Conservation (phyloP, 2,888 invertebrate genomes). For the Drosophila parthenogenetica region DNA sequence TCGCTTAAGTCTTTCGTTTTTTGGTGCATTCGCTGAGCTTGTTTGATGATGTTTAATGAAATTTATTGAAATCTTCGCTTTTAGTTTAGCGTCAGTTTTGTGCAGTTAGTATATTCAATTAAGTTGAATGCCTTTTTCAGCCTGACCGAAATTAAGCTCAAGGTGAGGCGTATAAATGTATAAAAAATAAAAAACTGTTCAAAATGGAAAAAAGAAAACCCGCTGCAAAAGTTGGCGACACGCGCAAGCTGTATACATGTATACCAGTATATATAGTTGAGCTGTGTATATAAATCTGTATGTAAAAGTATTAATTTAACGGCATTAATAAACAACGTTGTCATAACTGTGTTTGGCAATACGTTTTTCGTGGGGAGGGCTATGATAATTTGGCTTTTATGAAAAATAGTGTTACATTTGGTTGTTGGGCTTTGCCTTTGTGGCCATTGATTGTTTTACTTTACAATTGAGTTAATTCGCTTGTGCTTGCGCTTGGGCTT, state of each 20-base stretch:
- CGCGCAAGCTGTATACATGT: constrained; percentile 36
- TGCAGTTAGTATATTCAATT: constrained; percentile 64
- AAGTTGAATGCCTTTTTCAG: constrained; percentile 59
- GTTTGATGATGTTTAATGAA: constrained; percentile 50
- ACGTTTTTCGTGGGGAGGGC: constrained; percentile 9
- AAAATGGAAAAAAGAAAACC: constrained; percentile 54
- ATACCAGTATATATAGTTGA: not conserved
- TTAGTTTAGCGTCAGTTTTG: constrained; percentile 26
- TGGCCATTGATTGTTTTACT: constrained; percentile 35
- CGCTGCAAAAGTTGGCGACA: constrained; percentile 49
- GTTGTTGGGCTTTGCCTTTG: not conserved
- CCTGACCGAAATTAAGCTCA: constrained; percentile 80
- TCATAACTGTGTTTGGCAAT: constrained; percentile 74
- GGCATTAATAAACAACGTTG: constrained; percentile 47
- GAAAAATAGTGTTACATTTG: constrained; percentile 24
- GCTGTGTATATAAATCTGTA: constrained; percentile 7
- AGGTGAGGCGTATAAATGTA: constrained; percentile 59
- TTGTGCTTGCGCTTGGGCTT: not conserved
- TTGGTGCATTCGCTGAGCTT: constrained; percentile 45
- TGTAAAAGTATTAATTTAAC: constrained; percentile 46
- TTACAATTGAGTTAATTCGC: constrained; percentile 60
- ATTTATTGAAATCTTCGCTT: constrained; percentile 64
- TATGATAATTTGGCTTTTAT: constrained; percentile 32
- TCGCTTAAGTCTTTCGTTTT: constrained; percentile 75
- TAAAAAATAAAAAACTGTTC: constrained; percentile 31